Percentiles rank a stretch among this genome's conserved stretches.
Conservation (phyloP, 2,888 invertebrate genomes). For the Dolichopus griseipennis region DNA sequence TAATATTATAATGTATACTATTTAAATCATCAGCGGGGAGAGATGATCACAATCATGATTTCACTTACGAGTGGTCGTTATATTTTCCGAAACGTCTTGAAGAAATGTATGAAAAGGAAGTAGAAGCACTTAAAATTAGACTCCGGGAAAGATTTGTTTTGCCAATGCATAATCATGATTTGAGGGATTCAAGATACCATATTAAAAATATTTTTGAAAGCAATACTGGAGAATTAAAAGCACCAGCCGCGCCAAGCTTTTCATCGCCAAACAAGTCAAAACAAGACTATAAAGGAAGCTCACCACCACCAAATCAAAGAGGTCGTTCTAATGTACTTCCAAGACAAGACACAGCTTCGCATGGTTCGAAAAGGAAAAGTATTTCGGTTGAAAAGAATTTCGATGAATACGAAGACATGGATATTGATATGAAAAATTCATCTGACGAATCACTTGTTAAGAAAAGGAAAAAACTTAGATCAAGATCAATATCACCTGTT, state of each 20-base stretch:
- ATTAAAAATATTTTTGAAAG: slow-evolving; percentile 49
- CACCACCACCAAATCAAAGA: background rate
- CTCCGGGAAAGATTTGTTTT: slow-evolving; percentile 32
- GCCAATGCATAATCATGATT: slow-evolving; percentile 44
- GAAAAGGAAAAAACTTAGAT: slow-evolving; percentile 2
- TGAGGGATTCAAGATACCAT: slow-evolving; percentile 55
- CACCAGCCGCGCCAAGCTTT: slow-evolving; percentile 25
- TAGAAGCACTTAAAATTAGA: slow-evolving; percentile 44
- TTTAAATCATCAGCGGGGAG: slow-evolving; percentile 27
- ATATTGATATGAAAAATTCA: background rate
- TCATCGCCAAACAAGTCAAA: slow-evolving; percentile 22
- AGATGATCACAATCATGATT: slow-evolving; percentile 69
- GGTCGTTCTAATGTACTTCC: background rate
- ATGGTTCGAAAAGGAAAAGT: background rate
- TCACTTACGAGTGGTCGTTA: slow-evolving; percentile 78
- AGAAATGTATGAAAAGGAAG: slow-evolving; percentile 61
- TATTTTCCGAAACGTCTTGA: slow-evolving; percentile 74
- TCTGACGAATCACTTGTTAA: background rate
- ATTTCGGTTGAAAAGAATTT: background rate
- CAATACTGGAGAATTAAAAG: slow-evolving; percentile 16
- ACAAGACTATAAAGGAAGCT: background rate
- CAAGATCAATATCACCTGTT: too few species aligned
- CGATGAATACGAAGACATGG: background rate
- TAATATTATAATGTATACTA: slow-evolving; percentile 8
- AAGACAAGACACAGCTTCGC: background rate